These are phyloP conservation scores for Bubalus kerabau DNA, from an alignment of 2,113 vertebrate species.

Conservation along the genomic window DNA sequence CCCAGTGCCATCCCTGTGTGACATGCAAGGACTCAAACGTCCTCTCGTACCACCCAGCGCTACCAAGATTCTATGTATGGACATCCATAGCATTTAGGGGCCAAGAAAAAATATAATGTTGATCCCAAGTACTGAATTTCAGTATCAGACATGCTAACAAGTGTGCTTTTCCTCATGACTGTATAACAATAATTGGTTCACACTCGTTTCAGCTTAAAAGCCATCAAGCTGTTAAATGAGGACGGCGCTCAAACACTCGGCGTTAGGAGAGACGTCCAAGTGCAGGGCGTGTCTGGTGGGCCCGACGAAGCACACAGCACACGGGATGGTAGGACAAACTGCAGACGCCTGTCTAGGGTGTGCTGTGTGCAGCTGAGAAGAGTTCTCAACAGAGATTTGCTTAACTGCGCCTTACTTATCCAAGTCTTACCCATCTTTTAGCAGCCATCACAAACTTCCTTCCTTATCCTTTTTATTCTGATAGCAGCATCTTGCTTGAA, in stretches of 20 bases:
- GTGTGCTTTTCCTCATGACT: neutral
- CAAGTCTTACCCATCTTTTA: neutral
- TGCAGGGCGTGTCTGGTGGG: neutral
- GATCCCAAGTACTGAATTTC: neutral
- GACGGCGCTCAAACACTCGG: neutral
- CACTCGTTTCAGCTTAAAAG: neutral
- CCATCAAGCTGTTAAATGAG: neutral
- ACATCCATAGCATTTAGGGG: neutral
- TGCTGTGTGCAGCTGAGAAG: neutral
- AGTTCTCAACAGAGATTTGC: no score
- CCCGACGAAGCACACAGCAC: fast-evolving
- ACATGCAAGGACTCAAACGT: neutral
- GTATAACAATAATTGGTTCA: neutral
- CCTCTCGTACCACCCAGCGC: neutral
- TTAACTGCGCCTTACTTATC: neutral
- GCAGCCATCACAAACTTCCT: neutral
- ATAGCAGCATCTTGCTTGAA: neutral
- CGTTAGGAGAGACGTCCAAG: fast-evolving
- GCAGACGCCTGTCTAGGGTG: fast-evolving
- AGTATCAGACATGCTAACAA: neutral
- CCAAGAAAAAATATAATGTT: neutral
- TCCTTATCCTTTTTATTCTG: neutral
- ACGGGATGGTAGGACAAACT: neutral
- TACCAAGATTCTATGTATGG: fast-evolving
- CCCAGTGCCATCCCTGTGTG: neutral